Conservation (phyloP, 1,140 invertebrate genomes). For the Matsumurasca onukii region DNA sequence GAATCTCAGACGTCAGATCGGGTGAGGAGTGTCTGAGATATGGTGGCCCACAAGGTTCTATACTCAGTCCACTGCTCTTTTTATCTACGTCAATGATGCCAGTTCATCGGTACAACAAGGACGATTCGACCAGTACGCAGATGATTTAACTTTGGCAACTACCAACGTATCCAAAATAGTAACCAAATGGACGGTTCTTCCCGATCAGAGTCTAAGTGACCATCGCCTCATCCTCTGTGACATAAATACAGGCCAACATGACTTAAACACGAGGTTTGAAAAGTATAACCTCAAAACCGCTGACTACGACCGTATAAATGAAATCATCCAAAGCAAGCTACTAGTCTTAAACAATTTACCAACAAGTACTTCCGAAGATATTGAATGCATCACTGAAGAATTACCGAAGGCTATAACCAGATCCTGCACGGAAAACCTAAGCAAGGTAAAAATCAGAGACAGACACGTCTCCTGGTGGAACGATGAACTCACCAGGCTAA, state of each 20-base stretch:
- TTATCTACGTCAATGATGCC: too few species aligned
- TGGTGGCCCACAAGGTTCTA: too few species aligned
- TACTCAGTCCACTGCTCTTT: too few species aligned
- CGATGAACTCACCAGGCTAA: background rate
- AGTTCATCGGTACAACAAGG: too few species aligned
- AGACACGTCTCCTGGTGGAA: background rate
- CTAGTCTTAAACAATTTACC: background rate
- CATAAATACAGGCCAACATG: background rate
- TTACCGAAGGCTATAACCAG: background rate
- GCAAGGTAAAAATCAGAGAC: background rate
- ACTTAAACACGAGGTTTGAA: background rate
- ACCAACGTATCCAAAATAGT: background rate
- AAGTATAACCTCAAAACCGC: background rate
- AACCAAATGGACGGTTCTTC: background rate
- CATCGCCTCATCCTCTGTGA: background rate
- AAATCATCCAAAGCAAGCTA: background rate
- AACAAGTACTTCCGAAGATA: background rate
- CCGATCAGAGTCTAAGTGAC: background rate
- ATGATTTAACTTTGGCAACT: background rate
- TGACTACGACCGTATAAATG: background rate
- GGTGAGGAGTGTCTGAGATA: too few species aligned
- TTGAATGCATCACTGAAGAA: background rate
- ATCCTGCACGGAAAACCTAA: background rate
- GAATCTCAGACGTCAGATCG: too few species aligned
- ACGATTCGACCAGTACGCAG: too few species aligned